Percentiles rank a stretch among this genome's conserved stretches.
These are phyloP conservation scores for Exocentrus adspersus DNA, from an alignment of 2,888 invertebrate genomes.

Conservation along the genomic window DNA sequence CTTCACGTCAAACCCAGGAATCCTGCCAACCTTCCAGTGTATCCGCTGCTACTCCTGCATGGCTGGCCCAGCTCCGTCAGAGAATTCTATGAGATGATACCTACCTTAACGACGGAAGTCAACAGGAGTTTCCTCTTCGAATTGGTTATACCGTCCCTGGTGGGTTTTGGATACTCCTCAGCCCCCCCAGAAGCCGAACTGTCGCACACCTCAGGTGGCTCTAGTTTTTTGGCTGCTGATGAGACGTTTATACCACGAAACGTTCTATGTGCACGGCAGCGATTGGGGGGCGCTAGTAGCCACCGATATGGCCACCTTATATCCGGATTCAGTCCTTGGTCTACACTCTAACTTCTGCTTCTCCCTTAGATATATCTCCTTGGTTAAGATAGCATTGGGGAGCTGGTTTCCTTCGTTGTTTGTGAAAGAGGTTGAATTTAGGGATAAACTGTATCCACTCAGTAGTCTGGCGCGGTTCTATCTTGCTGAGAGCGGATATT, in stretches of 20 bases:
- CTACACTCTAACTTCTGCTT: constrained; percentile 69
- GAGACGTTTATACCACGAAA: constrained; percentile 72
- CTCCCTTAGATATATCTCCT: constrained; percentile 18
- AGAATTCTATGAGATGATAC: constrained; percentile 85
- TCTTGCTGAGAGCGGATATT: constrained; percentile 69
- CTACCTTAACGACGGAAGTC: constrained; percentile 69
- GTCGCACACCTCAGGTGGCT: too few relatives aligned
- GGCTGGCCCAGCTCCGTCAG: constrained; percentile 91
- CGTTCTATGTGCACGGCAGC: constrained; percentile 80
- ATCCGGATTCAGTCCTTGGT: constrained; percentile 69
- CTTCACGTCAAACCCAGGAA: constrained; percentile 67
- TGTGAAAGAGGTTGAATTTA: constrained; percentile 66
- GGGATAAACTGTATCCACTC: constrained; percentile 67
- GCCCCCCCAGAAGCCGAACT: too few relatives aligned
- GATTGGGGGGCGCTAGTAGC: constrained; percentile 83
- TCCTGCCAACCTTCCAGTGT: constrained; percentile 59
- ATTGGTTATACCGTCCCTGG: constrained; percentile 68
- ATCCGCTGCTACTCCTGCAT: constrained; percentile 80
- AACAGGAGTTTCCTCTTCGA: constrained; percentile 71
- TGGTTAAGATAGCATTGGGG: constrained; percentile 36
- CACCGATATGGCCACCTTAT: constrained; percentile 70
- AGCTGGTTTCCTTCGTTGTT: constrained; percentile 33
- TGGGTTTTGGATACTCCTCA: too few relatives aligned
- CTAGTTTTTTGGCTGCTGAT: constrained; percentile 75
- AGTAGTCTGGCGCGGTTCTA: constrained; percentile 59